Evolutionary conservation across 2,797 vertebrate genomes (phyloP), one percentile per base, ranked within the genome.

Genomic region (Rhinella marina): DNA sequence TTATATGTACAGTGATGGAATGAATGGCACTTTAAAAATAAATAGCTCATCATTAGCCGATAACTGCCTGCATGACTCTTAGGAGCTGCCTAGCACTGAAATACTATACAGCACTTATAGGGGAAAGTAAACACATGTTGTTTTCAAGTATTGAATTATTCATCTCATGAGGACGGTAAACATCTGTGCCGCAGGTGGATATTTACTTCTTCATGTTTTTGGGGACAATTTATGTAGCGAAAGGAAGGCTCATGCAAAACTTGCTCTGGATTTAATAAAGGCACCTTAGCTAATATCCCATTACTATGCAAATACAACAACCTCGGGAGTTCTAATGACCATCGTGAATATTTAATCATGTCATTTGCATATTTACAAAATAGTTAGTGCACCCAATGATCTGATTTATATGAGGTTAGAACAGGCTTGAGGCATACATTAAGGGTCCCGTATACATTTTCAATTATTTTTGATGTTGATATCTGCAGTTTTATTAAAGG

Each of bases 261-360:
- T 61, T 48, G 29, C 1, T 16, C 23, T 85, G 83, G 72, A 62
- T 76, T 64, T 85, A 85, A 85, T 62, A 77, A 85, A 85, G 57
- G 32, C 19, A 27, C 32, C 77, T 85, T 61, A 75, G 32, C 50
- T 48, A 73, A 50, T 76, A 85, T 76, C 57, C 13, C 57, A 77
- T 85, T 85, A 85, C 57, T 62, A 76, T 85, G 83, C 83, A 77
- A 85, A 85, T 77, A 76, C 59, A 77, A 61, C 57, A 64, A 85
- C 13, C 70, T 25, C 5, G 83, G 19, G 82, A 77, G 23, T 76
- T 77, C 72, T 64, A 85, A 85, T 64, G 72, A 77, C 56, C 72
- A 52, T 52, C 56, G 52, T 85, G 72, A 73, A 85, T 85, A 64
- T 76, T 85, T 85, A 59, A 85, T 85, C 1, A 48, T 27, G 5